These are phyloP conservation scores for Alentia gelatinosa DNA, from an alignment of 2,888 invertebrate species.

Conservation along the genomic window DNA sequence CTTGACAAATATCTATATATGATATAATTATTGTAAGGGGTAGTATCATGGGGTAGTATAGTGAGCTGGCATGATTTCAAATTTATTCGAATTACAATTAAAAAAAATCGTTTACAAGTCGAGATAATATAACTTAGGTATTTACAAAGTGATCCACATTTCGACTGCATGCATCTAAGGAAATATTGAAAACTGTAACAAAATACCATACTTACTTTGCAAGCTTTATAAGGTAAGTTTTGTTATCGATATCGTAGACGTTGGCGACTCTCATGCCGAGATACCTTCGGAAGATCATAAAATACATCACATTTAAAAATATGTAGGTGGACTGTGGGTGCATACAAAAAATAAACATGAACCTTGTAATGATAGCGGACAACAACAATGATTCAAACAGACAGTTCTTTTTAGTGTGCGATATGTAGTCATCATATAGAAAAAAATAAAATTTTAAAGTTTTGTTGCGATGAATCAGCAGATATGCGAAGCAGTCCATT, in stretches of 20 bases:
- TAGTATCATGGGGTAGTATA: too few relatives aligned
- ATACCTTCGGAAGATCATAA: slow-evolving; percentile 80
- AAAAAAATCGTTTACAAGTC: too few relatives aligned
- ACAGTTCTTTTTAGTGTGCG: not conserved
- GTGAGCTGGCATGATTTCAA: too few relatives aligned
- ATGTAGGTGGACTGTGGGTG: not conserved
- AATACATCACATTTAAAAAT: not conserved
- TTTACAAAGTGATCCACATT: too few relatives aligned
- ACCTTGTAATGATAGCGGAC: not conserved
- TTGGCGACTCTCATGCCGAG: slow-evolving; percentile 97
- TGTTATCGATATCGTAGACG: slow-evolving; percentile 98
- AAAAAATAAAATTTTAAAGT: not conserved
- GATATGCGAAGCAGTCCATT: too few relatives aligned
- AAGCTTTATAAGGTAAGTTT: slow-evolving; percentile 93
- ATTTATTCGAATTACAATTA: too few relatives aligned
- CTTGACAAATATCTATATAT: too few relatives aligned
- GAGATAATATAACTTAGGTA: too few relatives aligned
- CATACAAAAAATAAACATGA: not conserved
- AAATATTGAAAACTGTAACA: not conserved
- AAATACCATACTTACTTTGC: slow-evolving; percentile 79
- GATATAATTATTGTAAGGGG: too few relatives aligned
- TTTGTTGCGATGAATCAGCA: not conserved
- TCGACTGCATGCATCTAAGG: not conserved
- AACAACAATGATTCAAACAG: not conserved
- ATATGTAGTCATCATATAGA: not conserved